phyloP scores from a whole-genome alignment of 2,113 vertebrate species.

The Entelurus aequoreus region DNA sequence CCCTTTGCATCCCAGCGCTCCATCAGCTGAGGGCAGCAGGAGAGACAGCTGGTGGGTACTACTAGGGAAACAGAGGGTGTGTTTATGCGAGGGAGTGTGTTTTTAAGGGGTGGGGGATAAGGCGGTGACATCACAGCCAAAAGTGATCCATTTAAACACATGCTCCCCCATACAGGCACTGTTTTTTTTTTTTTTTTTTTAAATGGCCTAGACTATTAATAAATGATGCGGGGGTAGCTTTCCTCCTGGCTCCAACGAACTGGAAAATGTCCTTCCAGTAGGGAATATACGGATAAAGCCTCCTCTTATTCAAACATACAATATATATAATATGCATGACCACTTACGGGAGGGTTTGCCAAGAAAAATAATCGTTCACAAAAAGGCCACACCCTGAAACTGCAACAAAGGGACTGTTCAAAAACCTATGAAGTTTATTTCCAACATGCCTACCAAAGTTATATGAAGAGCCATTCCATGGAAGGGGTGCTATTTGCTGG shows the following conservation, averaged over 20 bases:
- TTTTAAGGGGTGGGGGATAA: constrained; percentile 16
- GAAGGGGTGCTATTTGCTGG: no score
- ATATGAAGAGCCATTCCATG: no score
- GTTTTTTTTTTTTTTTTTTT: neutral
- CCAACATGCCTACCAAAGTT: no score
- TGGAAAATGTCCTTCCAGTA: neutral
- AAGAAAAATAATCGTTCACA: neutral
- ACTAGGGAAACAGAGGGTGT: constrained; percentile 28
- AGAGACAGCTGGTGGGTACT: constrained; percentile 67
- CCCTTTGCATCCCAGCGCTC: constrained; percentile 24
- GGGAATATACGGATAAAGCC: neutral
- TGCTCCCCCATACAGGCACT: constrained; percentile 2
- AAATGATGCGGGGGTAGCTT: neutral
- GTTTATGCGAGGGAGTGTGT: constrained; percentile 25
- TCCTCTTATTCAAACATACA: neutral
- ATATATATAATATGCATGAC: neutral
- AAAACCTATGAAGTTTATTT: neutral
- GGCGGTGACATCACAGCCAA: constrained; percentile 44
- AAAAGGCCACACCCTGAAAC: neutral
- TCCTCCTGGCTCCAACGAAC: neutral
- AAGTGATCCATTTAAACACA: constrained; percentile 29
- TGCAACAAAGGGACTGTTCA: neutral
- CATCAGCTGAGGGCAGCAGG: constrained; percentile 67
- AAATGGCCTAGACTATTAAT: constrained; percentile 2
- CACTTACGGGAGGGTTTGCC: neutral